These are phyloP conservation scores for Ommatoiulus sabulosus DNA, from an alignment of 2,888 invertebrate species.

Conservation along the genomic window DNA sequence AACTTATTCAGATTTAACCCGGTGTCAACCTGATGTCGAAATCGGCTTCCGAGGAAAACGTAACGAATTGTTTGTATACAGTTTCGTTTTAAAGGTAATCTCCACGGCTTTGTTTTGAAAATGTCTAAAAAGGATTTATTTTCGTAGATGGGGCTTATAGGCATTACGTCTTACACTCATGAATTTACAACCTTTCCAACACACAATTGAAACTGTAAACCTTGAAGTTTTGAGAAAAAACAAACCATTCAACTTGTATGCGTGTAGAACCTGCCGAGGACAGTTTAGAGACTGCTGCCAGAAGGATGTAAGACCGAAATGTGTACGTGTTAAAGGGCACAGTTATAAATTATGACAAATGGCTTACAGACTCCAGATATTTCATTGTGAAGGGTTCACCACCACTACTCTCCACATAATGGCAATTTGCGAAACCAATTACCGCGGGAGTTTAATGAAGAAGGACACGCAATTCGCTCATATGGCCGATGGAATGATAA, in stretches of 20 bases:
- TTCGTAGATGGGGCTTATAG: not conserved
- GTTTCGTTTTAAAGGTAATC: not conserved
- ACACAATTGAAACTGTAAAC: not conserved
- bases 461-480: too few species aligned
- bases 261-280: not conserved
- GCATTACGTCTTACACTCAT: not conserved
- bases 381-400: too few species aligned
- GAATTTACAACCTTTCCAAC: not conserved
- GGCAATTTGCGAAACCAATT: too few species aligned
- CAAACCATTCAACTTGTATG: not conserved
- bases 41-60: not conserved
- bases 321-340: not conserved
- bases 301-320: not conserved
- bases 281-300: not conserved
- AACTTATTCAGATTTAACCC: not conserved
- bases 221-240: not conserved
- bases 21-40: not conserved
- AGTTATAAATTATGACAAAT: not conserved
- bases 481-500: too few species aligned
- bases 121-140: not conserved
- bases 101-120: not conserved
- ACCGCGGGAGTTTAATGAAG: too few species aligned
- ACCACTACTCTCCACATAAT: too few species aligned
- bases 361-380: too few species aligned
- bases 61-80: not conserved